These are phyloP conservation scores for Caenorhabditis angaria DNA, from an alignment of 2,888 invertebrate genomes.

Conservation along the genomic window DNA sequence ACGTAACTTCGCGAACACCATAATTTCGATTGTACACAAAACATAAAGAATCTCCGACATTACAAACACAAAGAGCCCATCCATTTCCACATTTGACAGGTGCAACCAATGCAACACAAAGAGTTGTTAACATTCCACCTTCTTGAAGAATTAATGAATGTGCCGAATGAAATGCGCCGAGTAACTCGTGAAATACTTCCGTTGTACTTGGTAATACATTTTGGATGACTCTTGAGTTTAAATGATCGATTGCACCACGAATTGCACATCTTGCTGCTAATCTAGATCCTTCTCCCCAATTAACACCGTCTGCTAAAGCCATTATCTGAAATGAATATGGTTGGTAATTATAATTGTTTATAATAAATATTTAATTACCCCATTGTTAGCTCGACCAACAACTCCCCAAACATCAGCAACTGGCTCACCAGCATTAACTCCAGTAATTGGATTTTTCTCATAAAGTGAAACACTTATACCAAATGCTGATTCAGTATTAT, in stretches of 20 bases:
- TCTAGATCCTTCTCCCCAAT: conserved; percentile 87
- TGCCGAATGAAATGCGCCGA: conserved; percentile 85
- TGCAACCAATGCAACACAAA: conserved; percentile 83
- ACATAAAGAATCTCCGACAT: conserved; percentile 88
- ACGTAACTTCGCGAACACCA: conserved; percentile 81
- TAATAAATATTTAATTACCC: conserved; percentile 66
- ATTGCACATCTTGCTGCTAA: conserved; percentile 78
- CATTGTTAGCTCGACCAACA: conserved; percentile 79
- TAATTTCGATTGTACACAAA: conserved; percentile 82
- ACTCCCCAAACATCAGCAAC: conserved; percentile 88
- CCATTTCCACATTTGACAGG: conserved; percentile 68
- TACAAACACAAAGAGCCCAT: conserved; percentile 83
- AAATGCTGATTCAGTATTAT: conserved; percentile 79
- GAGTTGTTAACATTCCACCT: conserved; percentile 84
- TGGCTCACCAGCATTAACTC: conserved; percentile 78
- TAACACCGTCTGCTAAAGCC: conserved; percentile 87
- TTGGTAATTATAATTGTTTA: neutral
- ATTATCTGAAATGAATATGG: conserved; percentile 75
- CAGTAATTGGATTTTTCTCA: conserved; percentile 84
- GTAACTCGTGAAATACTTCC: conserved; percentile 82
- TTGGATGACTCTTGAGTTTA: conserved; percentile 76
- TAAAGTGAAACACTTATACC: conserved; percentile 84
- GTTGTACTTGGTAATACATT: conserved; percentile 55
- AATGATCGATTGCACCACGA: conserved; percentile 84
- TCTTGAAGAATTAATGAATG: conserved; percentile 85